Evolutionary conservation across 1,140 invertebrate species (phyloP), one percentile per base, ranked within the genome.

Genomic region (Drosophila chauvacae): DNA sequence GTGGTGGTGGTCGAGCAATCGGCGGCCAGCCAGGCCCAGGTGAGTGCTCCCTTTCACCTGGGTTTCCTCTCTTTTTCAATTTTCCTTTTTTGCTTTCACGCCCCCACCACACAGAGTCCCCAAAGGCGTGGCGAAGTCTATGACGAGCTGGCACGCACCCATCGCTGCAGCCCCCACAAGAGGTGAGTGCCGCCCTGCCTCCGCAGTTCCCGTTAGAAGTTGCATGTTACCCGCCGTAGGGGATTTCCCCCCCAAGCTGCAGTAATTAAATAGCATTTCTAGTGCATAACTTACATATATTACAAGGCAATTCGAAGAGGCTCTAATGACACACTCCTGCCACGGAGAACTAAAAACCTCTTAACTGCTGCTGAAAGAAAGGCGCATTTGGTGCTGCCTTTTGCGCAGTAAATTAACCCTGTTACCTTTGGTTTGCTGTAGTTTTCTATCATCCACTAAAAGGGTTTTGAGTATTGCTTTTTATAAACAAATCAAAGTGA

Each of bases 131-230:
- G 72, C n/a, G 91, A 92, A 59, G 81, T 90, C 26, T 92, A 85
- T 42, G 91, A 92, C 55, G 91, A 92, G 13, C 57, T 91, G 48
- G 55, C 78, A 44, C 90, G 91, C 58, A 80, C 85, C 59, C 91
- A 92, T 73, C 87, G 91, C 45, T 82, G 91, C 56, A 92, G 91
- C 68, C 91, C 91, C 58, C 90, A 92, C 51, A 92, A 92, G 23
- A 91, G 77, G 82, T 92, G 56, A 75, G 64, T 69, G 50, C 33
- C 26, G 50, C 33, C 33, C 26, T 61, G n/a, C 18, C 30, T 14
- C 10, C 44, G 2, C 20, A 26, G 20, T 23, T n/a, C 26, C 26
- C 26, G 16, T 37, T 56, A 30, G n/a, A 48, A 71, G 33, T 42
- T 72, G 68, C 65, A 71, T 71, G 44, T 57, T 48, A n/a, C 11